Base-by-base conservation (phyloP, 2,888 invertebrate genomes). In the Lysandra bellargus region DNA sequence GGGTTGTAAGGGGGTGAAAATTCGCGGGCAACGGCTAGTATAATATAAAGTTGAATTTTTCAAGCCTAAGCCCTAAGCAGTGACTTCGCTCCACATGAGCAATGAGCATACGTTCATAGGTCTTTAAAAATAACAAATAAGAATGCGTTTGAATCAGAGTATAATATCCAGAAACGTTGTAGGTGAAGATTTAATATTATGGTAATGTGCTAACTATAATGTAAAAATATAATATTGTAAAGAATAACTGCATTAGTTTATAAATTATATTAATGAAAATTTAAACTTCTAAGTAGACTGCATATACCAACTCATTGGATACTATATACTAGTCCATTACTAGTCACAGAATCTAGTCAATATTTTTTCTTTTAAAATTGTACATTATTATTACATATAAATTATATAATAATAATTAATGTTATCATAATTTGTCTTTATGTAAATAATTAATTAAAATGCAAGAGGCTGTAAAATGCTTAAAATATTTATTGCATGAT, bases 371-470 rank as follows among this genome's bases (percentile, higher is more conserved):
- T 69, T 69, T 14, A 7, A 33, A 69, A 17, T 69, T 69, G 69
- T 69, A 69, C 2, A 69, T 69, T 69, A 37, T 69, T 69, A 33
- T 14, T 69, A 57, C 1, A 57, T 69, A 30, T 60, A 30, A 12
- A 69, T 14, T 33, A 69, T 4, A 61, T 30, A 12, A 17, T 61
- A 23, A 61, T 61, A 49, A 33, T 69, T 69, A 14, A 33, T 17
- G 33, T 37, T 14, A 33, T 23, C 7, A 61, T 23, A 17, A 69
- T 7, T 7, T 5, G 37, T 33, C 53, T 61, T 40, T 60, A 77
- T 79, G 80, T 78, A 80, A 78, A 79, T 78, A 81, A 37, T 37
- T 37, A 37, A 64, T 33, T 69, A 23, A 69, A 57, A 37, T 69
- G 69, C 14, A 33, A 69, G 69, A 69, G 23, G 40, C 44, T 74